Conservation (phyloP, 1,140 invertebrate species). For the Lerema accius region DNA sequence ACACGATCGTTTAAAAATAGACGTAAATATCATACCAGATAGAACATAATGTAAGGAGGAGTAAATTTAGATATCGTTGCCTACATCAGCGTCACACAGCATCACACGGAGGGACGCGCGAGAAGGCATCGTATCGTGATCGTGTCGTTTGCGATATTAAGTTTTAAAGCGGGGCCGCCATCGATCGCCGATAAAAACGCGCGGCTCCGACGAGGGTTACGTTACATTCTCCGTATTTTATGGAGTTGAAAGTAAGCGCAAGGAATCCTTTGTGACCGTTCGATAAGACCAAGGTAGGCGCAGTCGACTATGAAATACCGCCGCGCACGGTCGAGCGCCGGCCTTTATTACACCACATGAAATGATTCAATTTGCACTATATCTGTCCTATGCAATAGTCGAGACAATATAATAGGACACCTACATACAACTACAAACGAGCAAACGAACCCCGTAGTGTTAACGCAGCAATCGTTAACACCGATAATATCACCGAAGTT, state of each 20-base stretch:
- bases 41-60: too few species aligned
- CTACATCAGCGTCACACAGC: constrained; percentile 9
- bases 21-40: too few species aligned
- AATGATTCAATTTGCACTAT: neutral
- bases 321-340: neutral
- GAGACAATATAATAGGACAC: too few species aligned
- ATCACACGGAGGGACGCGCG: constrained; percentile 10
- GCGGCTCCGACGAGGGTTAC: constrained; percentile 24
- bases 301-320: constrained; percentile 15
- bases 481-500: too few species aligned
- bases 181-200: constrained; percentile 42
- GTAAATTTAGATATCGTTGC: constrained; percentile 25
- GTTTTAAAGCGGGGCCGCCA: constrained; percentile 30
- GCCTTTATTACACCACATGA: neutral
- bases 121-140: constrained; percentile 26
- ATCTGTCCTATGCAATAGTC: too few species aligned
- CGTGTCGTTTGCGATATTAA: constrained; percentile 30
- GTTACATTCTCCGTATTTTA: constrained; percentile 56
- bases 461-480: too few species aligned
- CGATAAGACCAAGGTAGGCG: constrained; percentile 3
- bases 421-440: too few species aligned
- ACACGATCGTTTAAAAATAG: too few species aligned
- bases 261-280: constrained; percentile 40
- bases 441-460: too few species aligned
- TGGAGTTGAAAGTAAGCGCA: constrained; percentile 54